These are phyloP conservation scores for Meles meles DNA, from an alignment of 2,113 vertebrate genomes.

Conservation along the genomic window DNA sequence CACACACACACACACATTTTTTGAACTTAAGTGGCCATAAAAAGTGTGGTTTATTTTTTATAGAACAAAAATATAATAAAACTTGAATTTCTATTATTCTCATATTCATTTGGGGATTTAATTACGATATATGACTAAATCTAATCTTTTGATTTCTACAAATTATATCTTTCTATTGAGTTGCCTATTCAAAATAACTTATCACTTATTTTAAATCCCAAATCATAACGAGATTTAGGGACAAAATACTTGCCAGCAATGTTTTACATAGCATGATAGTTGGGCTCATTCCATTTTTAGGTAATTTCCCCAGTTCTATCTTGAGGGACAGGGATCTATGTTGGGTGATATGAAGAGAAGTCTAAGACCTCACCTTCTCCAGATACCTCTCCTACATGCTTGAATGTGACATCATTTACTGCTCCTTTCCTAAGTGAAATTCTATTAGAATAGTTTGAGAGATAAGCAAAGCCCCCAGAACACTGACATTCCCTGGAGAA, in stretches of 20 bases:
- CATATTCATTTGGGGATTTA: not conserved
- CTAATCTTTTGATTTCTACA: constrained; percentile 6
- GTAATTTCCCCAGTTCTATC: not conserved
- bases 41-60: not conserved
- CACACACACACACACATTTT: not conserved
- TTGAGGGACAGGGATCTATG: not conserved
- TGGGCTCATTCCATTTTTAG: not conserved
- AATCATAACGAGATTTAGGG: not conserved
- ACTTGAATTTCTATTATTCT: not conserved
- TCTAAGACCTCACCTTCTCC: not conserved
- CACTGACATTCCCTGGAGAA: not conserved
- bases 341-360: not conserved
- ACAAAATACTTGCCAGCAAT: not conserved
- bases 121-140: not conserved
- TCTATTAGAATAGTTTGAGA: not conserved
- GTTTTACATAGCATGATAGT: not conserved
- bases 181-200: not conserved
- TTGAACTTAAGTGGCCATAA: not conserved
- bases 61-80: not conserved
- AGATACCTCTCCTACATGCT: not conserved
- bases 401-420: not conserved
- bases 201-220: not conserved
- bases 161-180: not conserved
- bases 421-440: not conserved
- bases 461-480: not conserved